Base-by-base conservation (phyloP, 2,797 vertebrate genomes). In the Rhynchonycteris naso region DNA sequence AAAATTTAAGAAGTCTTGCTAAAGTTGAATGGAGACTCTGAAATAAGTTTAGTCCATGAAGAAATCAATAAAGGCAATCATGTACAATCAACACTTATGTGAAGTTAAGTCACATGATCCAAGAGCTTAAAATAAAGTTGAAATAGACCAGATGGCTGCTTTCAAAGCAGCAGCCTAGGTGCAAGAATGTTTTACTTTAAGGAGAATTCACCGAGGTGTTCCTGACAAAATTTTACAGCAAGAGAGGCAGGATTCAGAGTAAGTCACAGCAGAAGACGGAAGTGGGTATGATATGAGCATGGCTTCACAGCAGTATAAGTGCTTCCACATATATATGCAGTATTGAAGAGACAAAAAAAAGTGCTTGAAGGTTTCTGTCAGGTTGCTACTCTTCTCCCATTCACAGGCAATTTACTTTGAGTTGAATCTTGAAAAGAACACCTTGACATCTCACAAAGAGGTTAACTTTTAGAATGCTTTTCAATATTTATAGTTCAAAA, bases 21-120 rank as follows among this genome's bases (percentile, higher is more conserved):
- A 85, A 97, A 98, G 92, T 88, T 97, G 76, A 95, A 97, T 92
- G 76, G 69, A 96, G 80, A 71, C 87, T 92, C 90, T 89, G 88
- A 97, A 97, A 92, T 91, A 97, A 98, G 97, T 94, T 97, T 92
- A 97, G 96, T 97, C 96, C 95, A 96, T 96, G 96, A 68, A 97
- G 97, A 94, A 98, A 98, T 98, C 98, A 98, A 98, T 98, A 98
- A 98, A 98, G 97, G 97, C 98, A 98, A 98, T 98, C 98, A 98
- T 96, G 97, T 97, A 98, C 97, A 98, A 98, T 98, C 97, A 98
- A 98, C 98, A 97, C 97, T 98, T 98, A 97, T 88, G 98, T 98
- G 98, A 97, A 98, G 98, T 98, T 97, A 97, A 96, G 97, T 97
- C 98, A 98, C 33, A 0, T 98, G 98, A 94, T 88, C 96, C 66